phyloP scores from a whole-genome alignment of 2,113 vertebrate species.

The Psammodynastes pulverulentus region DNA sequence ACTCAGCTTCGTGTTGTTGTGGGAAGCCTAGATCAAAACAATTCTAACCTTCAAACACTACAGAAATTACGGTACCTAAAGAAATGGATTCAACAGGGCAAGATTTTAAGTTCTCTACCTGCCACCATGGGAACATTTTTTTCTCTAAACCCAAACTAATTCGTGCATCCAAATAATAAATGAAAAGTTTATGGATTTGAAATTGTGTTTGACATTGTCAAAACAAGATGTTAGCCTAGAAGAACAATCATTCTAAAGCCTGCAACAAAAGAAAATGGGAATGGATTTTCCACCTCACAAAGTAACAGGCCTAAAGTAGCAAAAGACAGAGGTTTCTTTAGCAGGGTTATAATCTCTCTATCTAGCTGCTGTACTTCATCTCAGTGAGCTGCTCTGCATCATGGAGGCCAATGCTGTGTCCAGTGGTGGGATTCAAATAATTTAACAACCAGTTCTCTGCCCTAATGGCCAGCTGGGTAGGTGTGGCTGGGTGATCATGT shows the following conservation, averaged over 20 bases:
- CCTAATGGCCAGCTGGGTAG: no score
- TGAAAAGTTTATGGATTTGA: background rate
- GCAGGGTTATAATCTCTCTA: background rate
- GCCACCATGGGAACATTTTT: background rate
- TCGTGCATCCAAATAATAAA: background rate
- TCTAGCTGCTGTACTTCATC: background rate
- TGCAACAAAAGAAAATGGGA: background rate
- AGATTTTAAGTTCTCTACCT: background rate
- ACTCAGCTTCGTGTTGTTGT: no score
- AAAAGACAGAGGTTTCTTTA: background rate
- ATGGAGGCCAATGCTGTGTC: background rate
- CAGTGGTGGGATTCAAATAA: no score
- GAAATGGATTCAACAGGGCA: background rate
- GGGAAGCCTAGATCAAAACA: no score
- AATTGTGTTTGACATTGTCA: background rate
- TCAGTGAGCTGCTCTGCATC: background rate
- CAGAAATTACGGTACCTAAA: background rate
- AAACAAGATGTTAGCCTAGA: background rate
- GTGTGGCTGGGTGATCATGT: no score
- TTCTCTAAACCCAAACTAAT: background rate
- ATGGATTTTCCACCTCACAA: background rate
- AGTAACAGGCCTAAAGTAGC: background rate
- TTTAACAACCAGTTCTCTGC: no score
- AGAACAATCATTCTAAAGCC: constrained; percentile 9
- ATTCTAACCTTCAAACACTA: background rate